phyloP scores from a whole-genome alignment of 2,797 vertebrate genomes.

The Psittacula derbiana region DNA sequence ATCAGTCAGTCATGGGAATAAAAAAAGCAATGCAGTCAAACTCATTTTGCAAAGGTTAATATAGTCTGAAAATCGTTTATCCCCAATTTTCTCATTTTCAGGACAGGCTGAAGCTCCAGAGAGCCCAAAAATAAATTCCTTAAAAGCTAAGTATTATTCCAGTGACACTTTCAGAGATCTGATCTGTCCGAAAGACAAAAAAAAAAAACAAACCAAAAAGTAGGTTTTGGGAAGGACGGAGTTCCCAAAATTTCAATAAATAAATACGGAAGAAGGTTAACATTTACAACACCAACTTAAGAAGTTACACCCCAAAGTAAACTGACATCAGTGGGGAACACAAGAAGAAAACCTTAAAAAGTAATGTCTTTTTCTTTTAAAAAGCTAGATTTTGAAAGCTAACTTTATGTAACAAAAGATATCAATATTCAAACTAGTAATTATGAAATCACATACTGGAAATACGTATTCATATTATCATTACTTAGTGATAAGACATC shows the following conservation, averaged over 20 bases:
- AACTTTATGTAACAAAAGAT: not conserved
- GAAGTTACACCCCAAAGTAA: not conserved
- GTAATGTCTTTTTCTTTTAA: not conserved
- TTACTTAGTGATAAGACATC: not conserved
- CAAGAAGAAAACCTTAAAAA: not conserved
- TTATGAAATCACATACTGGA: not conserved
- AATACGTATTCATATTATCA: not conserved
- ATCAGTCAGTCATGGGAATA: conserved; percentile 40
- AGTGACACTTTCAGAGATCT: conserved; percentile 1
- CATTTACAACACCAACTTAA: not conserved
- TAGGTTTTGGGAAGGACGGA: not conserved
- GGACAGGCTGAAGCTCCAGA: conserved; percentile 67
- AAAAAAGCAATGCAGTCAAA: conserved; percentile 62
- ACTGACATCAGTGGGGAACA: not conserved
- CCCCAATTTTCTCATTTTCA: conserved; percentile 43
- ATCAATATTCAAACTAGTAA: not conserved
- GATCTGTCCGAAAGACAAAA: not conserved
- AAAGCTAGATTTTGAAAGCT: not conserved
- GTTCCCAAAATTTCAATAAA: not conserved
- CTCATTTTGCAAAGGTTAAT: conserved; percentile 75
- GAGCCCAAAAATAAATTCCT: conserved; percentile 52
- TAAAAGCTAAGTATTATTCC: not conserved
- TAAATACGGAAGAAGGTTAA: not conserved
- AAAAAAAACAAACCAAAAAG: not conserved
- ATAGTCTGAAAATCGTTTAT: conserved; percentile 66